Evolutionary conservation across 2,113 vertebrate genomes (phyloP).

Genomic region (Monarcha castaneiventris): DNA sequence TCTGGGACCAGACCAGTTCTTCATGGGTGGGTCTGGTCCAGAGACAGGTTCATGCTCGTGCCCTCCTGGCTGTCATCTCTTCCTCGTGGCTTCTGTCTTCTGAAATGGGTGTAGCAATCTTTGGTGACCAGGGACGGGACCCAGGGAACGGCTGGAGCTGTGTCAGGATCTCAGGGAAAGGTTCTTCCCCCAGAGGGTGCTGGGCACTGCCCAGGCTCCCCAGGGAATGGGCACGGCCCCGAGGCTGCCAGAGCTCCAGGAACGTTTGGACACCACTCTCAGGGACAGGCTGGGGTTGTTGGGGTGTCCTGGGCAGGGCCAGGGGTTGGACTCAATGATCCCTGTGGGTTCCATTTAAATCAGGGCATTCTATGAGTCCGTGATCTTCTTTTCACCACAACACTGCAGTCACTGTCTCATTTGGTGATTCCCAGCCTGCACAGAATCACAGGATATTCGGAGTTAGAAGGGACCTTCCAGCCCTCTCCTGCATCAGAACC

Average conservation of each 20-base stretch:
- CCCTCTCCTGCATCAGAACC: neutral
- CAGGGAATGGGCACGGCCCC: neutral
- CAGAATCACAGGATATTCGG: neutral
- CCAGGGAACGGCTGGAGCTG: neutral
- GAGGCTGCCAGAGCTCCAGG: neutral
- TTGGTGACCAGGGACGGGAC: neutral
- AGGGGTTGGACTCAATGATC: rapidly evolving
- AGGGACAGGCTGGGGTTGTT: neutral
- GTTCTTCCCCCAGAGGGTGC: neutral
- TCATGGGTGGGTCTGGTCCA: neutral
- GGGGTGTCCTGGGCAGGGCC: neutral
- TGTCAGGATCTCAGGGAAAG: rapidly evolving
- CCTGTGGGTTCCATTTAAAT: too few relatives aligned
- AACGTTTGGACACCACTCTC: rapidly evolving
- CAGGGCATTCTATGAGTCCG: neutral
- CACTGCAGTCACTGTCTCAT: rapidly evolving
- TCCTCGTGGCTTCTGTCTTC: neutral
- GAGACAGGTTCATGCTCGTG: rapidly evolving
- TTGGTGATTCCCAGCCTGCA: neutral
- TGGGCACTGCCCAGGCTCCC: neutral
- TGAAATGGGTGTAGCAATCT: neutral
- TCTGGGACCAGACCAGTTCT: too few relatives aligned
- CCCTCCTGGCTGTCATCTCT: neutral
- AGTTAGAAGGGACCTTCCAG: neutral
- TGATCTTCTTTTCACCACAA: neutral